phyloP scores from a whole-genome alignment of 2,888 invertebrate species.

The Carcina quercana region DNA sequence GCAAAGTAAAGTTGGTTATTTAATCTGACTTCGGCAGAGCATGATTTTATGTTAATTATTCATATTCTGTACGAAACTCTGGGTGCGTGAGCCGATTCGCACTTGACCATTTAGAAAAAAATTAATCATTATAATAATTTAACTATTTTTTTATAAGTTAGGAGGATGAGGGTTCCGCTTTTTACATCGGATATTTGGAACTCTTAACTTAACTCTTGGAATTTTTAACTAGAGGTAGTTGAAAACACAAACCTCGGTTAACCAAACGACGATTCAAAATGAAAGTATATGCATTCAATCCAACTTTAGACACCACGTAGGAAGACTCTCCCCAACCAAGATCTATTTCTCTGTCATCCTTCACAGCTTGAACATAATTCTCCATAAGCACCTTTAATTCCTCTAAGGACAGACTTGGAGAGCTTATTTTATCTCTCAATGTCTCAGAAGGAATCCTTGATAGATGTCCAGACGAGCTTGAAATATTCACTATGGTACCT shows the following conservation, averaged over 20 bases:
- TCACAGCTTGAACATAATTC: slow-evolving; percentile 76
- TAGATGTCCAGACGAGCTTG: slow-evolving; percentile 80
- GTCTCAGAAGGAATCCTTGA: slow-evolving; percentile 73
- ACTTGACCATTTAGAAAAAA: no score
- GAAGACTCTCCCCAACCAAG: slow-evolving; percentile 77
- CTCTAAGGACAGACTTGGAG: slow-evolving; percentile 65
- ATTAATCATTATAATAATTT: no score
- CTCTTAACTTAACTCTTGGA: no score
- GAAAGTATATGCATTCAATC: slow-evolving; percentile 79
- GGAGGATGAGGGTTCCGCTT: no score
- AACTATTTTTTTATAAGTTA: no score
- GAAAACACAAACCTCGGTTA: slow-evolving; percentile 46
- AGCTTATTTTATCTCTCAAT: slow-evolving; percentile 59
- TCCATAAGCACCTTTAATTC: slow-evolving; percentile 74
- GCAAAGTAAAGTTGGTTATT: no score
- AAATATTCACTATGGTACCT: slow-evolving; percentile 83
- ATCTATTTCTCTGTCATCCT: slow-evolving; percentile 28
- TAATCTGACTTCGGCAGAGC: no score
- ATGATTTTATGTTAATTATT: no score
- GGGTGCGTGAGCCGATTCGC: no score
- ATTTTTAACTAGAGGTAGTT: no score
- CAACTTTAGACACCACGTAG: slow-evolving; percentile 84
- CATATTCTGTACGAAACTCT: no score
- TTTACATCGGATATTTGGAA: no score
- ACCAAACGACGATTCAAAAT: slow-evolving; percentile 73